A percentile compares a stretch with the other conserved stretches of the same genome.
Conservation (phyloP, 2,888 invertebrate species). For the Hydrotaea cyrtoneurina region DNA sequence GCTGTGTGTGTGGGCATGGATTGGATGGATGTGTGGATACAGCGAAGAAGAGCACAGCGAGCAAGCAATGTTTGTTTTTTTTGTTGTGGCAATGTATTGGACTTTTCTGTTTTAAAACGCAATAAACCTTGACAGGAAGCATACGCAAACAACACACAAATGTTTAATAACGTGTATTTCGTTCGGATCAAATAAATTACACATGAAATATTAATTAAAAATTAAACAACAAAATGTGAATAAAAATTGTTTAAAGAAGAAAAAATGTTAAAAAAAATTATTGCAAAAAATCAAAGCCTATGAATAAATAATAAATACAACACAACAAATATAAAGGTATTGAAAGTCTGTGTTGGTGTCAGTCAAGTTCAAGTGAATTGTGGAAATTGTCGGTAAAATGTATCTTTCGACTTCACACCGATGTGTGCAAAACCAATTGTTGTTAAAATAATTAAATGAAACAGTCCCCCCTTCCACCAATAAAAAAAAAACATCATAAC, state of each 20-base stretch:
- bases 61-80: constrained; percentile 51
- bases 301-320: background rate
- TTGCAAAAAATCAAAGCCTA: background rate
- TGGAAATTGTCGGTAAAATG: background rate
- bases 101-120: constrained; percentile 68
- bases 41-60: background rate
- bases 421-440: constrained; percentile 17
- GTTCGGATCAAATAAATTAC: constrained; percentile 32
- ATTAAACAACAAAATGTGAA: constrained; percentile 7
- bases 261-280: background rate
- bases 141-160: constrained; percentile 59
- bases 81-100: constrained; percentile 60
- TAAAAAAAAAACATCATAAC: constrained; percentile 24
- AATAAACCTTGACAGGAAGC: constrained; percentile 66
- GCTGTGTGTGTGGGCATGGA: background rate
- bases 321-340: background rate
- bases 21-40: constrained; percentile 10
- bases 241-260: constrained; percentile 3
- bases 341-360: background rate
- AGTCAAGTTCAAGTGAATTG: background rate
- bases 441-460: constrained; percentile 30
- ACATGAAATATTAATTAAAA: constrained; percentile 20
- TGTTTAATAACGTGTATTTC: constrained; percentile 50
- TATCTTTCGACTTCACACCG: background rate
- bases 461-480: background rate